Conservation (phyloP, 2,113 vertebrate genomes). For the Xenopus borealis region DNA sequence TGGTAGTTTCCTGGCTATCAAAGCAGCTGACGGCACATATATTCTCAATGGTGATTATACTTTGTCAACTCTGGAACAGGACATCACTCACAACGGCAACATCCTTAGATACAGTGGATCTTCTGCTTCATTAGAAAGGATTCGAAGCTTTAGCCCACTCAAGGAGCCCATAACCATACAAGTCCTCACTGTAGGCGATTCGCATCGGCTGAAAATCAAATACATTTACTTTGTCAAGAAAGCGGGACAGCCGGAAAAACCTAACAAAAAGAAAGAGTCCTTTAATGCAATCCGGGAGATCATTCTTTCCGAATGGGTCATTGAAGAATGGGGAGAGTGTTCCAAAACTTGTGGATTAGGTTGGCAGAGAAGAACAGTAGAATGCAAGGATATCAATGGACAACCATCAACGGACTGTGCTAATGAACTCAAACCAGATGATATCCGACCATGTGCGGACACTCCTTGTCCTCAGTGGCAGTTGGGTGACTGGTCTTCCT, state of each 20-base stretch:
- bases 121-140: constrained; percentile 78
- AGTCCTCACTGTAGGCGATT: constrained; percentile 85
- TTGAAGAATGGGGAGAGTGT: constrained; percentile 91
- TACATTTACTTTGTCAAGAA: constrained; percentile 90
- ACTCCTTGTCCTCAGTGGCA: constrained; percentile 84
- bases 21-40: constrained; percentile 80
- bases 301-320: constrained; percentile 85
- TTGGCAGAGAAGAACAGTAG: constrained; percentile 77
- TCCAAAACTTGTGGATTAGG: constrained; percentile 86
- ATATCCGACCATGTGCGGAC: constrained; percentile 69
- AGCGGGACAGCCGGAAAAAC: constrained; percentile 49
- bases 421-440: constrained; percentile 79
- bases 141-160: constrained; percentile 87
- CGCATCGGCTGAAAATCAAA: constrained; percentile 83
- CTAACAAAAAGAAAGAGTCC: constrained; percentile 69
- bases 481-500: constrained; percentile 86
- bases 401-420: constrained; percentile 76
- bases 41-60: constrained; percentile 91
- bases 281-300: constrained; percentile 89
- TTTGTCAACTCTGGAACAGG: constrained; percentile 87
- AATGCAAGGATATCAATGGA: constrained; percentile 78
- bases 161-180: constrained; percentile 87
- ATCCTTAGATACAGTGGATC: constrained; percentile 90
- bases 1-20: constrained; percentile 91
- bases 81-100: constrained; percentile 79